Evolutionary conservation across 1,140 invertebrate genomes (phyloP).

Genomic region (Drosophila triauraria): DNA sequence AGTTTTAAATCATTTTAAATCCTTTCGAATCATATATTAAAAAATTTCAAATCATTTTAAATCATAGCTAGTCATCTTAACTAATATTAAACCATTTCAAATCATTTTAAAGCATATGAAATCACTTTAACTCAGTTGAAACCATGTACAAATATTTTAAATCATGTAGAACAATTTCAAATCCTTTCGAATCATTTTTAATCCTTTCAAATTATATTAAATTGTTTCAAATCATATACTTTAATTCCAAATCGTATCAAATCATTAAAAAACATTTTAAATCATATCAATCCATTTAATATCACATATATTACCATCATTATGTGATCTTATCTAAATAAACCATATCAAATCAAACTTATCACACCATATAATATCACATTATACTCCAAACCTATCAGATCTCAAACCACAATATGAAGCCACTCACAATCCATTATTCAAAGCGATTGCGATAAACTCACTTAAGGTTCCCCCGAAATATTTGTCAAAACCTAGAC

Average conservation of each 20-base stretch:
- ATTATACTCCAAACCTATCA: neutral
- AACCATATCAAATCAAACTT: neutral
- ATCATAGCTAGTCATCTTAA: no score
- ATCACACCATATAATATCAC: neutral
- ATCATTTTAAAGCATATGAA: no score
- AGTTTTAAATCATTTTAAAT: neutral
- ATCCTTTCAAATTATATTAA: no score
- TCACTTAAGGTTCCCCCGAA: neutral
- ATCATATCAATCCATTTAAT: neutral
- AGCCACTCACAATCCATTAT: neutral
- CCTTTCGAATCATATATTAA: neutral
- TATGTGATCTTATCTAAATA: neutral
- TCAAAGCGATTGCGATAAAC: neutral
- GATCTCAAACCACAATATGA: neutral
- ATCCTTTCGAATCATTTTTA: neutral
- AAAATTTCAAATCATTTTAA: no score
- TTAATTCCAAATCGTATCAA: neutral
- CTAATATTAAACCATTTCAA: neutral
- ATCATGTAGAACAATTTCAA: no score
- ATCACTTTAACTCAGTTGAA: no score
- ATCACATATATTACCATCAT: no score
- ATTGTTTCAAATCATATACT: no score
- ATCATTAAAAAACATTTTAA: neutral
- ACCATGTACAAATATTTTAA: no score
- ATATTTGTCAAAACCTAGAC: constrained; percentile 14